These are phyloP conservation scores for Metridium senile DNA, from an alignment of 92 coral and sea anemone genomes.

Conservation along the genomic window DNA sequence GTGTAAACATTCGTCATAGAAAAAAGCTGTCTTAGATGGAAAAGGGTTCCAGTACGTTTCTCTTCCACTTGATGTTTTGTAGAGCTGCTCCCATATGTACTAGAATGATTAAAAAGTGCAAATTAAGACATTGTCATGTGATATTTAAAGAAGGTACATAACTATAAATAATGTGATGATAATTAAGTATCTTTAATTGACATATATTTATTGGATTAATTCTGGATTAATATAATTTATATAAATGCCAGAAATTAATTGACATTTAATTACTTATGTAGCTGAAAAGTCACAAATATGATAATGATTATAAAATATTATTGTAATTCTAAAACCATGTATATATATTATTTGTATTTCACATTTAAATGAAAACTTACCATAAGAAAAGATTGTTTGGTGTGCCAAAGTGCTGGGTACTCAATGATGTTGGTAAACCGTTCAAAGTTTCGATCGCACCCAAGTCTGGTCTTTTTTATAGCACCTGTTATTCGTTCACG, in stretches of 20 bases:
- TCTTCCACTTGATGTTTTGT: constrained; percentile 56
- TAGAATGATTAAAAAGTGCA: constrained; percentile 1
- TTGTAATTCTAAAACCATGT: too few species aligned
- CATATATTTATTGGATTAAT: too few species aligned
- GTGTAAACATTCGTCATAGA: constrained; percentile 53
- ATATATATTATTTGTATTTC: too few species aligned
- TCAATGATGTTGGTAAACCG: constrained; percentile 51
- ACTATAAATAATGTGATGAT: neutral
- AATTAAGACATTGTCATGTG: neutral
- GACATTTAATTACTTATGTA: too few species aligned
- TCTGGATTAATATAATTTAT: too few species aligned
- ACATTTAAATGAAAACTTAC: constrained; percentile 10
- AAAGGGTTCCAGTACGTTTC: constrained; percentile 69
- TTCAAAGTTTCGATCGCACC: constrained; percentile 50
- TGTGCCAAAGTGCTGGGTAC: constrained; percentile 65
- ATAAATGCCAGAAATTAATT: too few species aligned
- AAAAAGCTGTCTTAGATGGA: constrained; percentile 59
- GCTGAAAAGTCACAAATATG: neutral
- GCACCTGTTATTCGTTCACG: constrained; percentile 67
- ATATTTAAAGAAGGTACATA: neutral
- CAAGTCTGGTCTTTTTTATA: constrained; percentile 57
- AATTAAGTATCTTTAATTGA: too few species aligned
- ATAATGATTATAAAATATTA: too few species aligned
- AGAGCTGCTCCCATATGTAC: constrained; percentile 71
- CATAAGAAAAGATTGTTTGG: constrained; percentile 59